Evolutionary conservation across 1,140 invertebrate species (phyloP), one percentile per base, ranked within the genome.

Genomic region (Zeugodacus cucurbitae): DNA sequence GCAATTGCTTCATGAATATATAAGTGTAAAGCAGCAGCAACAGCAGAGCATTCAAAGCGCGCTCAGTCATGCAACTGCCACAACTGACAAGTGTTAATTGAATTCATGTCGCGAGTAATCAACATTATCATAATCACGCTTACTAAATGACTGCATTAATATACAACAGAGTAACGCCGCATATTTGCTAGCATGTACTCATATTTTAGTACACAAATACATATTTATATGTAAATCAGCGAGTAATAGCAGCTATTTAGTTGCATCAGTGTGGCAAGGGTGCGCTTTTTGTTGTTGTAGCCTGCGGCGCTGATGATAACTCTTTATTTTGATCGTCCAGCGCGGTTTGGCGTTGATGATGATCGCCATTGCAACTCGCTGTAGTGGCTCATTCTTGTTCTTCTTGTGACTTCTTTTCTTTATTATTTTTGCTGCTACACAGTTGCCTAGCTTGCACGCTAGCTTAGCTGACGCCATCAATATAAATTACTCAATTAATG

Each of bases 401-500:
- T 57, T 3, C 20, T 87, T 54, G 37, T 70, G 22, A 54, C 32
- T 8, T n/a, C n/a, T 89, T 89, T 62, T 90, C 41, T 67, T 82
- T 62, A 87, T 87, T 88, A 88, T 57, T 58, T 58, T 67, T 70
- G n/a, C 26, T 34, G 6, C 32, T 26, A 34, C 14, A 29, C 26
- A 44, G 6, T 3, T n/a, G 41, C 74, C 22, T n/a, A 22, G n/a
- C 41, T 4, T 48, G 41, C n/a, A 8, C 34, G 41, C 44, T 26
- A 10, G 88, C 85, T 87, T 26, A 10, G 88, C 85, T 87, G 74
- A 88, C 78, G 89, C 90, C 91, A 91, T 91, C 91, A 91, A 92
- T 91, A 92, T 92, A 92, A 92, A 92, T 92, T 92, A 92, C 91
- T 92, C 91, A 92, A 92, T 92, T 92, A 92, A 92, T 92, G 91